These are phyloP conservation scores for Helicoverpa assulta DNA, from an alignment of 2,888 invertebrate species.

Conservation along the genomic window DNA sequence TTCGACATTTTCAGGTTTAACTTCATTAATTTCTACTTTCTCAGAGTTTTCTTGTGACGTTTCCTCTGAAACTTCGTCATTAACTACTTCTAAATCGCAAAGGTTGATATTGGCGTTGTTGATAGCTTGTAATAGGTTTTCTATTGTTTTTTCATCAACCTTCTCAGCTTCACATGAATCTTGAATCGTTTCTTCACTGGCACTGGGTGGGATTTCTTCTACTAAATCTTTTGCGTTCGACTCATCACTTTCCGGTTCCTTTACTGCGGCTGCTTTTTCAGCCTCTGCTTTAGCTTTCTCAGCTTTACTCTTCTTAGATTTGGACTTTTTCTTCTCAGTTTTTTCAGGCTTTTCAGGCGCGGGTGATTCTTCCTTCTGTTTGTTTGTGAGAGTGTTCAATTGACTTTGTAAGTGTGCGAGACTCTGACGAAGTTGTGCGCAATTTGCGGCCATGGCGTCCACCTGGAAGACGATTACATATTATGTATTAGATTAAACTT, in stretches of 20 bases:
- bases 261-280: constrained; percentile 60
- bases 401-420: constrained; percentile 91
- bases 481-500: not conserved
- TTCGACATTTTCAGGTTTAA: constrained; percentile 23
- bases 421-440: constrained; percentile 90
- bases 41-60: constrained; percentile 56
- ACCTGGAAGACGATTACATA: constrained; percentile 75
- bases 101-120: constrained; percentile 79
- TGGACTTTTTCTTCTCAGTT: constrained; percentile 76
- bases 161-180: constrained; percentile 63
- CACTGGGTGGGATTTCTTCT: constrained; percentile 61
- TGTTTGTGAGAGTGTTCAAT: constrained; percentile 85
- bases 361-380: constrained; percentile 77
- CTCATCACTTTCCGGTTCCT: constrained; percentile 64
- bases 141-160: constrained; percentile 77
- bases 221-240: constrained; percentile 50
- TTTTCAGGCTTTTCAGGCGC: constrained; percentile 77
- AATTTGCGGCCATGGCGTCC: constrained; percentile 91
- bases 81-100: constrained; percentile 75
- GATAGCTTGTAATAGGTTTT: constrained; percentile 80
- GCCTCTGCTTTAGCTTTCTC: constrained; percentile 66
- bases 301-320: constrained; percentile 82
- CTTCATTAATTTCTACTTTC: constrained; percentile 34
- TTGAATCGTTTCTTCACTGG: constrained; percentile 59
- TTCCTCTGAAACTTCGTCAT: constrained; percentile 65